Evolutionary conservation across 1,140 invertebrate genomes (phyloP).

Genomic region (Atta texana): DNA sequence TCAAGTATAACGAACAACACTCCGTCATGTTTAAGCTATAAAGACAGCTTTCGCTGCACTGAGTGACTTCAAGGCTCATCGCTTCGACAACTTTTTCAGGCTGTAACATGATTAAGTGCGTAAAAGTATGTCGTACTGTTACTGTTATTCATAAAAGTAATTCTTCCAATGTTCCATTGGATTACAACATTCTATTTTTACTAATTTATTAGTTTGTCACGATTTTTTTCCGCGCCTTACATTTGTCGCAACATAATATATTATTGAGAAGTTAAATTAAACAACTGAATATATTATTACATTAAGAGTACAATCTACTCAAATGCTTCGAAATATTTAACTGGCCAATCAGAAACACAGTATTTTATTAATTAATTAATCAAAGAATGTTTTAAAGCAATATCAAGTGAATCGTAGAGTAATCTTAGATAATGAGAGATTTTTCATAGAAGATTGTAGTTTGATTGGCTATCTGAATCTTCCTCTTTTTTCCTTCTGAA

Average conservation of each 20-base stretch:
- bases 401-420: too few relatives aligned
- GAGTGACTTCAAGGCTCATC: background rate
- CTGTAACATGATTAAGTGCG: background rate
- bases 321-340: too few relatives aligned
- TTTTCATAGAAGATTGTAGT: too few relatives aligned
- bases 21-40: slow-evolving; percentile 10
- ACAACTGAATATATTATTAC: background rate
- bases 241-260: background rate
- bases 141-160: background rate
- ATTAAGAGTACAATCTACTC: background rate
- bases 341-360: too few relatives aligned
- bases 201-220: background rate
- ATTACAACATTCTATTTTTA: background rate
- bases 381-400: too few relatives aligned
- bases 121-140: background rate
- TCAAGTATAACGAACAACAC: background rate
- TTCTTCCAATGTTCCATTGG: background rate
- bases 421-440: too few relatives aligned
- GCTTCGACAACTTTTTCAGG: background rate
- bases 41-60: background rate
- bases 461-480: too few relatives aligned
- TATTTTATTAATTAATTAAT: too few relatives aligned
- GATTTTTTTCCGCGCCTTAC: background rate
- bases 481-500: too few relatives aligned
- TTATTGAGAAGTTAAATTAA: background rate